These are phyloP conservation scores for Bungarus multicinctus DNA, from an alignment of 2,113 vertebrate genomes.

Conservation along the genomic window DNA sequence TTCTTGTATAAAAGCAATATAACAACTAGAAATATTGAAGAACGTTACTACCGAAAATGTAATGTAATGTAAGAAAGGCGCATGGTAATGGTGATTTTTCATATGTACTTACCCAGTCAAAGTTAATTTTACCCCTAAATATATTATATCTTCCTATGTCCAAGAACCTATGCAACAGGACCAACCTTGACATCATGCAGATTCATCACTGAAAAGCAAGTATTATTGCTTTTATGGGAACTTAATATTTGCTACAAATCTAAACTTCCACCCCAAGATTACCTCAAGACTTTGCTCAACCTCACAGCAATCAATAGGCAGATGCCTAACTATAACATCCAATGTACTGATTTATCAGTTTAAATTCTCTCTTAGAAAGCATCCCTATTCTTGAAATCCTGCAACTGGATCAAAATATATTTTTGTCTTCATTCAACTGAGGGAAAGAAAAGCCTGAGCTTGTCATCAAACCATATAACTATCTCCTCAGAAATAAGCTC, in stretches of 20 bases:
- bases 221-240: not conserved
- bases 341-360: not conserved
- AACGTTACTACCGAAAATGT: constrained; percentile 13
- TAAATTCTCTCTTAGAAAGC: not conserved
- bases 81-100: not conserved
- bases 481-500: not conserved
- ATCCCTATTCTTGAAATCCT: not conserved
- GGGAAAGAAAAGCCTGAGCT: not conserved
- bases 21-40: constrained; percentile 10
- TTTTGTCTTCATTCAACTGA: not conserved
- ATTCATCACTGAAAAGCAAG: not conserved
- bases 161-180: not conserved
- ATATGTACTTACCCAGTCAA: not conserved
- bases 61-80: not conserved
- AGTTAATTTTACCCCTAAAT: not conserved
- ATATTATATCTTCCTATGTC: not conserved
- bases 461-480: not conserved
- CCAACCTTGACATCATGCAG: not conserved
- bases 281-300: not conserved
- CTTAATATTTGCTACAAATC: not conserved
- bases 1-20: not conserved
- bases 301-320: not conserved
- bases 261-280: not conserved
- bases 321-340: not conserved
- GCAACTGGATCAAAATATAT: not conserved